Percentiles rank a stretch among this genome's conserved stretches.
Conservation (phyloP, 2,888 invertebrate genomes). For the Metellina segmentata region DNA sequence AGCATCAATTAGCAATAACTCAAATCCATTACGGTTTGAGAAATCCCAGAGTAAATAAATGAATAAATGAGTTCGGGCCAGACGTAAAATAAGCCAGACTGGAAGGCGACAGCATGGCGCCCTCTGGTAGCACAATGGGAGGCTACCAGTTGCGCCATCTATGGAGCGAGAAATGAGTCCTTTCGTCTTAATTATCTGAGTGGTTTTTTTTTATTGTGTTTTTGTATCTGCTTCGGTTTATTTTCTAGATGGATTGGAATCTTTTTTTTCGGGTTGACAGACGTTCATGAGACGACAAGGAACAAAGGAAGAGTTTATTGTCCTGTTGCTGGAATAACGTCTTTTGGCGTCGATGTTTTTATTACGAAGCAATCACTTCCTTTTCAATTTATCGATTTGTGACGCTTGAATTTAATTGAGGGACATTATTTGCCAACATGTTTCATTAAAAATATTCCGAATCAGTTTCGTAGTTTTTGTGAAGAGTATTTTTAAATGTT, state of each 20-base stretch:
- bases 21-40: conserved; percentile 16
- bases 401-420: too few relatives aligned
- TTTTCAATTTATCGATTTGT: too few relatives aligned
- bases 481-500: too few relatives aligned
- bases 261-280: not conserved
- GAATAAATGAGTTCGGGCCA: not conserved
- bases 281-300: not conserved
- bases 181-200: conserved; percentile 26
- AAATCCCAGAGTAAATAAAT: not conserved
- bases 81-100: conserved; percentile 25
- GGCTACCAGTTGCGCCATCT: not conserved
- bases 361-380: too few relatives aligned
- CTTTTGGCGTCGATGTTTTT: not conserved
- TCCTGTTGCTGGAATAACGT: not conserved
- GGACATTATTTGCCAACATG: too few relatives aligned
- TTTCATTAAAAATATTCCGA: too few relatives aligned
- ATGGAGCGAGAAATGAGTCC: not conserved
- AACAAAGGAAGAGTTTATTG: too few relatives aligned
- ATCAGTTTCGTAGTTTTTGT: too few relatives aligned
- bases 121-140: not conserved
- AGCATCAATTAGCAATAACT: conserved; percentile 53
- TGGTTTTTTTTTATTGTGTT: conserved; percentile 1
- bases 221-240: not conserved
- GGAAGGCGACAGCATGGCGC: conserved; percentile 5
- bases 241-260: not conserved